Evolutionary conservation across 1,140 invertebrate genomes (phyloP).

Genomic region (Bombus soroeensis): DNA sequence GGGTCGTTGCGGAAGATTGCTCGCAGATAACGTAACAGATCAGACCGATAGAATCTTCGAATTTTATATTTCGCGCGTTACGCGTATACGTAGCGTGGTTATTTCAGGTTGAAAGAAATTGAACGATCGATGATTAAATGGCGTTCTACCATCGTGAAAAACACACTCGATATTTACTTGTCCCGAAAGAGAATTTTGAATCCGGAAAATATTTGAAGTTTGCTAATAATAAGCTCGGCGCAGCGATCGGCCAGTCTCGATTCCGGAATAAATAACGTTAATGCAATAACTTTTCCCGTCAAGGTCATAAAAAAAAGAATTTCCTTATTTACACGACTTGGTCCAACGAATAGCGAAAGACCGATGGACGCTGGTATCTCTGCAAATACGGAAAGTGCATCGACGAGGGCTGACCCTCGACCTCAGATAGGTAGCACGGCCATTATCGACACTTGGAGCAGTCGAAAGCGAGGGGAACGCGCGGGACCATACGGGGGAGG

Average conservation of each 20-base stretch:
- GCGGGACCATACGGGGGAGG: background rate
- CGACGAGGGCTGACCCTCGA: constrained; percentile 62
- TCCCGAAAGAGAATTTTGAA: rapidly evolving
- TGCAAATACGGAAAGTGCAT: constrained; percentile 59
- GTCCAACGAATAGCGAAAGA: background rate
- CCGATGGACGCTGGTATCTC: background rate
- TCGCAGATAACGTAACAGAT: too few relatives aligned
- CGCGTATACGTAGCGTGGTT: rapidly evolving
- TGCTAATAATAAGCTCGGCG: too few relatives aligned
- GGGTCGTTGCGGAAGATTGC: too few relatives aligned
- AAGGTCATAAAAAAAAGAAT: background rate
- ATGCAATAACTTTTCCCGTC: background rate
- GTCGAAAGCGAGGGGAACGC: constrained; percentile 8
- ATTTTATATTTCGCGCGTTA: rapidly evolving
- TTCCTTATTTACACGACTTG: constrained; percentile 26
- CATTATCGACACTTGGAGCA: constrained; percentile 54
- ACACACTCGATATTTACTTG: rapidly evolving
- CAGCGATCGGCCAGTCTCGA: background rate
- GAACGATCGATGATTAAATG: too few relatives aligned
- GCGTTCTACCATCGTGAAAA: too few relatives aligned
- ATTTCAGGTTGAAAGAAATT: rapidly evolving
- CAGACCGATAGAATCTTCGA: too few relatives aligned
- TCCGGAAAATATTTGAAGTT: rapidly evolving
- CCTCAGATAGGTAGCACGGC: constrained; percentile 59
- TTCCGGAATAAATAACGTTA: background rate